Evolutionary conservation across 1,140 invertebrate species (phyloP), one percentile per base, ranked within the genome.

Genomic region (Asobara japonica): DNA sequence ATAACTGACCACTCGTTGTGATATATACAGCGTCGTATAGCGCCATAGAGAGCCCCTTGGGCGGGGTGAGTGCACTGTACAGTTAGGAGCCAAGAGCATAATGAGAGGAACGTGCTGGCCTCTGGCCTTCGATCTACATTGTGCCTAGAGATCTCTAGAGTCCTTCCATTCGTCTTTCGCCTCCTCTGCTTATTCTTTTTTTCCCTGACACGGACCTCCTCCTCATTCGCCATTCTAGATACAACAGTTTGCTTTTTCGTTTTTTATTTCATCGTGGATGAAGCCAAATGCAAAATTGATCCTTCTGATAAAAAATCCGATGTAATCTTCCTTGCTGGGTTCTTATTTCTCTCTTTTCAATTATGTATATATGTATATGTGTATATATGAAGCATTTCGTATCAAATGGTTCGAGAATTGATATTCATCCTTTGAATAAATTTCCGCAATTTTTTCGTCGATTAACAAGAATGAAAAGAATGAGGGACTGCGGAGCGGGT

Each of bases 91-190:
- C 73, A 76, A 36, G 73, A 75, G 78, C 77, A 79, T 81, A 82
- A 81, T 81, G 81, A 82, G 79, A 78, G 81, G 79, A 82, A 82
- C 81, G 80, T 82, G 81, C 78, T 82, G 79, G 77, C 81, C 79
- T 75, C 71, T 80, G 78, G 77, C 78, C 80, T 73, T 74, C 73
- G 74, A 77, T 72, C 74, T 76, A 69, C 71, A 76, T 71, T 76
- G 69, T 68, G 71, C 31, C 70, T 31, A 70, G 66, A 61, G 41
- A 67, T 45, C 41, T 45, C 3, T 7, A 51, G 51, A 56, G 51
- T 56, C 51, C 51, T 56, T 56, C 51, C 51, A 25, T 56, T 60
- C 62, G 60, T 64, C 56, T 45, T 65, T 62, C 56, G 67, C 72
- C 41, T 65, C 38, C 60, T 69, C 30, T 30, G 29, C 20, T 18